phyloP scores from a whole-genome alignment of 1,140 invertebrate species.

The Lepeophtheirus salmonis region DNA sequence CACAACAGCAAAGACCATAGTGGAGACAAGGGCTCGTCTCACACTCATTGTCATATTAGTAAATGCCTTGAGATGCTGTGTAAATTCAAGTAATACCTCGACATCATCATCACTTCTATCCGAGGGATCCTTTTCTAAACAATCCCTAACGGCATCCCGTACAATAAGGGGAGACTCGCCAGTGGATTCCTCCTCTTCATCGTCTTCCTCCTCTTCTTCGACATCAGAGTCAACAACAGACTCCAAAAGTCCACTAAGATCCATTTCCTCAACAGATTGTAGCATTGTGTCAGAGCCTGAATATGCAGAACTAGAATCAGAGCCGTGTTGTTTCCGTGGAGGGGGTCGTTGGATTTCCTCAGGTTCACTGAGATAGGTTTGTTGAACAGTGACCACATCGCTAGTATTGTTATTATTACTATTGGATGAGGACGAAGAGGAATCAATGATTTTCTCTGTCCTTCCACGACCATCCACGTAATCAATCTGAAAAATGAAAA shows the following conservation, averaged over 20 bases:
- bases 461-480: conserved; percentile 48
- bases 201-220: conserved; percentile 35
- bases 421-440: not conserved
- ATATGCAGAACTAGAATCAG: conserved; percentile 83
- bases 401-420: conserved; percentile 19
- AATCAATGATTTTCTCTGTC: conserved; percentile 22
- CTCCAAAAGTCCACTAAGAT: conserved; percentile 75
- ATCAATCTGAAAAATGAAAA: conserved; percentile 44
- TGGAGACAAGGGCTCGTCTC: conserved; percentile 63
- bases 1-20: conserved; percentile 92
- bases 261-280: conserved; percentile 48
- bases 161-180: conserved; percentile 35
- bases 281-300: conserved; percentile 92
- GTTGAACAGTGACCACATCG: conserved; percentile 52
- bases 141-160: conserved; percentile 86
- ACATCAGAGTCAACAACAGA: conserved; percentile 87
- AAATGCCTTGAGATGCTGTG: conserved; percentile 84
- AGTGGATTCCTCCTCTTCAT: conserved; percentile 42
- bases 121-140: conserved; percentile 85
- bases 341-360: not conserved
- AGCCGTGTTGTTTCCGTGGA: conserved; percentile 41
- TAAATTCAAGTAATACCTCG: conserved; percentile 84
- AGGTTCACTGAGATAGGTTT: conserved; percentile 41
- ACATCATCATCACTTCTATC: conserved; percentile 87
- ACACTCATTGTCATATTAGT: conserved; percentile 81